A percentile compares a stretch with the other conserved stretches of the same genome.
Evolutionary conservation across 2,797 vertebrate species (phyloP).

Genomic region (Crocidura indochinensis): DNA sequence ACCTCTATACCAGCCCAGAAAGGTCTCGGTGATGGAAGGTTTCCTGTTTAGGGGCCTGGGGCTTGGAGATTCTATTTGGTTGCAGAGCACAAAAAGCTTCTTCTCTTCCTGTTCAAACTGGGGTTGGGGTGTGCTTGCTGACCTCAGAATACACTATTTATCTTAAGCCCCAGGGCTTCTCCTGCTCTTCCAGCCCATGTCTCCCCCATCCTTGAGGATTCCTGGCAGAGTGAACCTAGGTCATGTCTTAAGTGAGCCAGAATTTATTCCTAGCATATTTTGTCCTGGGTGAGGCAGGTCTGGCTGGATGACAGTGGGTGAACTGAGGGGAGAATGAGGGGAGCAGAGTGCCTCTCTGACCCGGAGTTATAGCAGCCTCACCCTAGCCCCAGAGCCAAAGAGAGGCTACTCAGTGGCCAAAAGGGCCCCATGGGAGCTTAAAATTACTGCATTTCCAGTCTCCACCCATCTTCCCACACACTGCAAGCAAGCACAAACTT

Average conservation of each 20-base stretch:
- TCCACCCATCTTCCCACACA: slow-evolving; percentile 62
- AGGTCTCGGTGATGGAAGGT: not conserved
- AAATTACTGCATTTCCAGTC: slow-evolving; percentile 59
- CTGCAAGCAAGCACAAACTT: not conserved
- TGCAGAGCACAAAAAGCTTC: not conserved
- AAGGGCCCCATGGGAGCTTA: slow-evolving; percentile 64
- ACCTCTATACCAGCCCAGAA: not conserved
- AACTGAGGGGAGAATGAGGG: not conserved
- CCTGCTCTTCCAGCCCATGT: not conserved
- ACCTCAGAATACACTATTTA: not conserved
- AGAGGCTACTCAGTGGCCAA: slow-evolving; percentile 43
- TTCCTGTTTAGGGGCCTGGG: not conserved
- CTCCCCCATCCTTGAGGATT: not conserved
- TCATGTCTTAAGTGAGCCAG: slow-evolving; percentile 31
- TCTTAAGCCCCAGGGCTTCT: not conserved
- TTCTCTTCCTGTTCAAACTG: slow-evolving; percentile 40
- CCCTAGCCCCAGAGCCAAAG: slow-evolving; percentile 41
- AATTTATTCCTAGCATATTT: not conserved
- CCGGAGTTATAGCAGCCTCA: slow-evolving; percentile 58
- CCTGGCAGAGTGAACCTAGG: not conserved
- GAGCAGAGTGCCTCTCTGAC: not conserved
- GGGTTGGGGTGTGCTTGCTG: not conserved
- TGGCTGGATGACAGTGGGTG: too few species aligned
- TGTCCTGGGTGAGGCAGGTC: not conserved
- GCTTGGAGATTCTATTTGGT: not conserved